phyloP scores from a whole-genome alignment of 2,797 vertebrate genomes.

The Sandelia bainsii region DNA sequence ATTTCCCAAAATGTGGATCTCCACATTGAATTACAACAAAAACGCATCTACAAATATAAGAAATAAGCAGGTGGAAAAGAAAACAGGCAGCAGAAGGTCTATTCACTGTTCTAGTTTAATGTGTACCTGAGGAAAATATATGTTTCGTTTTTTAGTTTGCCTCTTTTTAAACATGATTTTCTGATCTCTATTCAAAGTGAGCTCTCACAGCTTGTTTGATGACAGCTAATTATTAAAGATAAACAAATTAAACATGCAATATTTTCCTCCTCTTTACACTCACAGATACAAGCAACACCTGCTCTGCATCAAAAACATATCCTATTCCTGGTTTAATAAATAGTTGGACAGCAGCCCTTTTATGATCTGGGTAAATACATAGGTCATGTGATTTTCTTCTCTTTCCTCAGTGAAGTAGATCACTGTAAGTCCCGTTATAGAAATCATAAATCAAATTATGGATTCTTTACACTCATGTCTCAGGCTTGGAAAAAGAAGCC shows the following conservation, averaged over 20 bases:
- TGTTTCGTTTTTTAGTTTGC: background rate
- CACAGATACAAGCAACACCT: slow-evolving; percentile 41
- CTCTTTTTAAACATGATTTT: slow-evolving; percentile 2
- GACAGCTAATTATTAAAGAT: slow-evolving; percentile 34
- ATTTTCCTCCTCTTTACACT: slow-evolving; percentile 9
- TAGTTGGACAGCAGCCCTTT: slow-evolving; percentile 47
- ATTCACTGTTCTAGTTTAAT: background rate
- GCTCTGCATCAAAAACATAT: slow-evolving; percentile 44
- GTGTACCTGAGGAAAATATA: too few relatives aligned
- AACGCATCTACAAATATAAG: too few relatives aligned
- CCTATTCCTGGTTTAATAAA: slow-evolving; percentile 55
- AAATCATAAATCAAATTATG: slow-evolving; percentile 61
- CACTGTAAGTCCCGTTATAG: slow-evolving; percentile 14
- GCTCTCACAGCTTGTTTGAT: slow-evolving; percentile 4
- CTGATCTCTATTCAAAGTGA: background rate
- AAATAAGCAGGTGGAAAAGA: background rate
- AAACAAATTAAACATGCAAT: background rate
- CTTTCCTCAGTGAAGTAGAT: slow-evolving; percentile 57
- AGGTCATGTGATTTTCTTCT: slow-evolving; percentile 60
- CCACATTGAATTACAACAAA: too few relatives aligned
- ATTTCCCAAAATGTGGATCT: too few relatives aligned
- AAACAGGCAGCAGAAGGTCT: too few relatives aligned
- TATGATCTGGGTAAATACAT: slow-evolving; percentile 46
- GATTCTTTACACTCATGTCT: slow-evolving; percentile 51
- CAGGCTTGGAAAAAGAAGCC: slow-evolving; percentile 18